Conservation (phyloP, 2,113 vertebrate genomes). For the Otolemur garnettii region DNA sequence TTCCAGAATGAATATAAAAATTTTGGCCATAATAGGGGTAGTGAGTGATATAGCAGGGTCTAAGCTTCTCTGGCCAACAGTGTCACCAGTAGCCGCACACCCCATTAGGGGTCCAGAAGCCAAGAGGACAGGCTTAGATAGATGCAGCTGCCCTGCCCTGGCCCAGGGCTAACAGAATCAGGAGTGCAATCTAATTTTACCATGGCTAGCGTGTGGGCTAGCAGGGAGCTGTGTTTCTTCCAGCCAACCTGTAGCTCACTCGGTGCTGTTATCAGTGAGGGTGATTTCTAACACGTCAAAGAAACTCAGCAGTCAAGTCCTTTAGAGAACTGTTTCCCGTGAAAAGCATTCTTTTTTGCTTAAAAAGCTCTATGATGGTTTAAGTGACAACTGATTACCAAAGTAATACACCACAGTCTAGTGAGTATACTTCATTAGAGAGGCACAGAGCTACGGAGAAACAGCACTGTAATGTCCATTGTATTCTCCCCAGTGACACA, state of each 20-base stretch:
- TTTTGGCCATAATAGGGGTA: neutral
- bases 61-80: neutral
- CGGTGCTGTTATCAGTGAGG: neutral
- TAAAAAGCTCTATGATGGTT: neutral
- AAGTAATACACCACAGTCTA: neutral
- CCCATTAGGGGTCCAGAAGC: neutral
- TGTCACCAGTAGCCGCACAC: neutral
- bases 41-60: neutral
- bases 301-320: neutral
- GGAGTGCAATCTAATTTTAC: no score
- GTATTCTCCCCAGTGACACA: neutral
- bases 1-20: neutral
- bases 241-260: neutral
- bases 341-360: neutral
- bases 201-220: neutral
- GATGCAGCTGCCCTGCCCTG: no score
- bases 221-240: neutral
- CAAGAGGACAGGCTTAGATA: neutral
- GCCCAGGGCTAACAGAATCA: neutral
- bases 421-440: no score
- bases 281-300: neutral
- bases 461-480: rapidly evolving
- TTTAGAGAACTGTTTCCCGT: neutral
- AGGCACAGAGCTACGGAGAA: rapidly evolving
- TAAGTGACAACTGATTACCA: neutral